Base-by-base conservation (phyloP, 2,888 invertebrate species). In the Frankliniella intonsa region DNA sequence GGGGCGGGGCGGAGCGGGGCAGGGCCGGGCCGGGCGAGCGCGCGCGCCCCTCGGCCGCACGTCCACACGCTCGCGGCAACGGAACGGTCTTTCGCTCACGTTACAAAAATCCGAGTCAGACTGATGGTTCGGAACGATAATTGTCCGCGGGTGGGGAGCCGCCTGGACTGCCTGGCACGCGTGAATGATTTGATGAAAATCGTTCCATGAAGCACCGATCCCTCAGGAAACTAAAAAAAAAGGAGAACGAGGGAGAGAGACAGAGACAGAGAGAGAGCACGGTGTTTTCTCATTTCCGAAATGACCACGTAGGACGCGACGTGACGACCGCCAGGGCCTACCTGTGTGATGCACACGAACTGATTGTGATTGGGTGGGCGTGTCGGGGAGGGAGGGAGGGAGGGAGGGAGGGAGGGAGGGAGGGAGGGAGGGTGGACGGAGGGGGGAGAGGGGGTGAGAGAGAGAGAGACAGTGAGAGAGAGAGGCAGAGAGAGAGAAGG, bases 211-310 rank as follows among this genome's bases (percentile, higher is more conserved):
- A 8, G 25, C 69, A 25, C 25, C 69, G 69, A 65, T 22, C 62
- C 55, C 2, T 8, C 55, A 55, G 14, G 2, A 17, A 55, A 17
- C 2, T 2, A 55, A 17, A 55, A 8, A 55, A 17, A 55, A 17
- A 55, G 7, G 55, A 55, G 55, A 55, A 8, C 2, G 55, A 55
- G 55, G 7, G 55, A 55, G 55, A 55, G 55, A 55, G 62, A 14
- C 12, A 62, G n/a, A 17, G n/a, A 62, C 1, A 55, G n/a, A 62
- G n/a, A 62, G 38, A 38, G 38, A 38, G 69, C 22, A 22, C 25
- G 69, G 69, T 62, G n/a, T 76, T 76, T 76, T 76, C 69, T 76
- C 69, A 76, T 76, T 76, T 76, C 69, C 12, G 69, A 76, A 76
- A 76, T 76, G 69, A 76, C 69, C 69, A 76, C 22, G 69, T 76